Evolutionary conservation across 1,140 invertebrate species (phyloP).

Genomic region (Theocolax elegans): DNA sequence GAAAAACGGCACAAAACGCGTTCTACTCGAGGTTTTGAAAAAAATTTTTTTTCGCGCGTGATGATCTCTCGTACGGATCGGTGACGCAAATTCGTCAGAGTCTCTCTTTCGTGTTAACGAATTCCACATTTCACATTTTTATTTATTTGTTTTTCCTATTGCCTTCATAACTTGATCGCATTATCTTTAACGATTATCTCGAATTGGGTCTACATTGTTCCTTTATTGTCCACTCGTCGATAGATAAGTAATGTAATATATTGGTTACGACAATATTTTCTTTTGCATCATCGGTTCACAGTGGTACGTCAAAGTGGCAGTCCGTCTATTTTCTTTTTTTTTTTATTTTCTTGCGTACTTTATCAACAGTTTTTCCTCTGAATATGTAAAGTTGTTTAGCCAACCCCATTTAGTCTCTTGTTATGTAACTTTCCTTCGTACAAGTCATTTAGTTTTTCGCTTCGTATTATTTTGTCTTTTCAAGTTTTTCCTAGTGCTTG

Average conservation of each 20-base stretch:
- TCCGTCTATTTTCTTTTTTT: background rate
- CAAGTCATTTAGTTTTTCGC: background rate
- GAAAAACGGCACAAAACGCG: background rate
- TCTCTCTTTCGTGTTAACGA: constrained; percentile 24
- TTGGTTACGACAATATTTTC: background rate
- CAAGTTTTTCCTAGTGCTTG: background rate
- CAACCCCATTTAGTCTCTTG: background rate
- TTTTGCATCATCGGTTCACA: background rate
- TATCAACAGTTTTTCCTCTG: too few relatives aligned
- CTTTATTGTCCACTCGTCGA: constrained; percentile 42
- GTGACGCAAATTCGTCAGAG: constrained; percentile 17
- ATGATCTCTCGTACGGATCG: background rate
- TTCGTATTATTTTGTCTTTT: background rate
- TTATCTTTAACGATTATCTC: constrained; percentile 33
- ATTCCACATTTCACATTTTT: background rate
- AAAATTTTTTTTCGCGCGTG: constrained; percentile 8
- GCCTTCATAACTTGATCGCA: constrained; percentile 3
- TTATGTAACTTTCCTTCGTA: background rate
- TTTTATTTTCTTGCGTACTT: too few relatives aligned
- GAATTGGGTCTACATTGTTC: constrained; percentile 38
- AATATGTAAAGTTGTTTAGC: too few relatives aligned
- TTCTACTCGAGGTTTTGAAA: constrained; percentile 6
- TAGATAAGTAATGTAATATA: background rate
- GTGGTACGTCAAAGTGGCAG: constrained; percentile 18
- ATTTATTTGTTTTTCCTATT: constrained; percentile 42